phyloP scores from a whole-genome alignment of 2,113 vertebrate species.

The Acrocephalus arundinaceus region DNA sequence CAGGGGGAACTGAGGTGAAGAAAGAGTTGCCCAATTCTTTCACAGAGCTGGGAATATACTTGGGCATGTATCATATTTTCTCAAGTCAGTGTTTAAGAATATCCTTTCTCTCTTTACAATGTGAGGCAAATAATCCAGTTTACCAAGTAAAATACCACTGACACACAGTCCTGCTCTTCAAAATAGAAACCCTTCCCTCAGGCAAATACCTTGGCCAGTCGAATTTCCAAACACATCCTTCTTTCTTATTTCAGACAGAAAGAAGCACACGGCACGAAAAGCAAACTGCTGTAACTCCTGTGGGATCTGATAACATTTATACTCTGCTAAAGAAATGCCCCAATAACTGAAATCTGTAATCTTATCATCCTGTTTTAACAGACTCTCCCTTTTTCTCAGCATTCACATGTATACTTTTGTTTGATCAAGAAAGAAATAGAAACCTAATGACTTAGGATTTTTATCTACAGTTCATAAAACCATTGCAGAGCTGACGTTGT shows the following conservation, averaged over 20 bases:
- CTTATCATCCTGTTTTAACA: constrained; percentile 39
- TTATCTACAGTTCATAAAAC: constrained; percentile 26
- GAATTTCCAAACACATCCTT: constrained; percentile 8
- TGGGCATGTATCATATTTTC: background rate
- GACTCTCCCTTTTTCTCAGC: constrained; percentile 46
- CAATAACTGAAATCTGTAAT: constrained; percentile 32
- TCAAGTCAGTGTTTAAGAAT: background rate
- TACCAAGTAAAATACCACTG: background rate
- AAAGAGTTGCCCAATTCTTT: background rate
- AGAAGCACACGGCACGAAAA: background rate
- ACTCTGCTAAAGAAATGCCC: constrained; percentile 1
- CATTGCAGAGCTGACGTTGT: background rate
- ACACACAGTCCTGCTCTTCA: background rate
- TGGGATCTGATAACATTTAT: constrained; percentile 58
- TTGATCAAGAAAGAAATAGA: constrained; percentile 50
- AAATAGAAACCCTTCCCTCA: constrained; percentile 16
- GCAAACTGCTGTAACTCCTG: constrained; percentile 37
- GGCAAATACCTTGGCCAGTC: constrained; percentile 8
- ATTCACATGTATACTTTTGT: background rate
- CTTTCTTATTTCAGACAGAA: constrained; percentile 44
- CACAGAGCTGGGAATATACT: background rate
- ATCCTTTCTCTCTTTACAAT: background rate
- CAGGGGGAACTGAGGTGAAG: constrained; percentile 55
- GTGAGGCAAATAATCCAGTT: background rate
- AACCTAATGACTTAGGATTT: constrained; percentile 11